Evolutionary conservation across 2,113 vertebrate species (phyloP).

Genomic region (Tauraco erythrolophus): DNA sequence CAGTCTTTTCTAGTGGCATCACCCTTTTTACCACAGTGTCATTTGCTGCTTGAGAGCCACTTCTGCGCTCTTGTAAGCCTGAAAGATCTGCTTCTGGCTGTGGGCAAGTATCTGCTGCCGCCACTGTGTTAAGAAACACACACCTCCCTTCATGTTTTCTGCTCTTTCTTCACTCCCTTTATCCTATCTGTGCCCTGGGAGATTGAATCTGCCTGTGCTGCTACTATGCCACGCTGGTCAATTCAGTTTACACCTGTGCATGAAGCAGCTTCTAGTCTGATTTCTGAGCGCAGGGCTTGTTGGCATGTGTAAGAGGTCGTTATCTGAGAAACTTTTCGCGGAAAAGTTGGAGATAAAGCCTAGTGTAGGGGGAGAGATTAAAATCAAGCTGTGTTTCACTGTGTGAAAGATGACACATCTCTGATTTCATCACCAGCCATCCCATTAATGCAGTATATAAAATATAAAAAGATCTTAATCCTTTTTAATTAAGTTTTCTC

Average conservation of each 20-base stretch:
- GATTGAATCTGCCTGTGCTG: neutral
- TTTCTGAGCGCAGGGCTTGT: neutral
- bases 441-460: no score
- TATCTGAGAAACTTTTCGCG: neutral
- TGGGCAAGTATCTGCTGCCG: neutral
- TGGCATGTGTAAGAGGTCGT: neutral
- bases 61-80: neutral
- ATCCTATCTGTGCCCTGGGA: neutral
- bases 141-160: accelerated
- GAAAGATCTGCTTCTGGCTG: neutral
- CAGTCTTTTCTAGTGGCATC: neutral
- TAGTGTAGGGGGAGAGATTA: no score
- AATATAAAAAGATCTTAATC: no score
- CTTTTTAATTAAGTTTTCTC: neutral
- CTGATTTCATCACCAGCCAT: no score
- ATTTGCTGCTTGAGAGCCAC: neutral
- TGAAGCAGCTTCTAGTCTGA: neutral
- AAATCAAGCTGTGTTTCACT: no score
- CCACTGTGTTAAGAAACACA: neutral
- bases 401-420: no score
- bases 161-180: neutral
- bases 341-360: neutral
- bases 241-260: neutral
- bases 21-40: neutral
- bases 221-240: neutral